Evolutionary conservation across 2,113 vertebrate species (phyloP).

Genomic region (Coryphaenoides rupestris): DNA sequence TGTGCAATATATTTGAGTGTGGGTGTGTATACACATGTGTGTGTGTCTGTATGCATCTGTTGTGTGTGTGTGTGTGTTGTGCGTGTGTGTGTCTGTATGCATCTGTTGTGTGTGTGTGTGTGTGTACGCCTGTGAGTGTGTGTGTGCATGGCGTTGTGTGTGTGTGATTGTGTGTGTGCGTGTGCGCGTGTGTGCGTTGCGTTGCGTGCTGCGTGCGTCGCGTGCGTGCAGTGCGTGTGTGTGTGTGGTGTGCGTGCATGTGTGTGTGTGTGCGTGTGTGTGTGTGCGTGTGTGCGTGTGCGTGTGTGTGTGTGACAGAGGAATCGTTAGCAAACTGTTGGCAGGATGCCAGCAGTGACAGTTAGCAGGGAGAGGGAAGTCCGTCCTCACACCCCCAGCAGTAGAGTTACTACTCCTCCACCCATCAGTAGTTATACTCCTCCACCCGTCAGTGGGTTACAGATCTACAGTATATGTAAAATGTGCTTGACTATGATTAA

Average conservation of each 20-base stretch:
- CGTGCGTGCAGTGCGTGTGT: slow-evolving; percentile 1
- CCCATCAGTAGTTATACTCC: too few species aligned
- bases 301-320: slow-evolving; percentile 33
- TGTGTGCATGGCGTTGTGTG: slow-evolving; percentile 1
- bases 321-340: slow-evolving; percentile 19
- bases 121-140: slow-evolving; percentile 33
- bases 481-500: background rate
- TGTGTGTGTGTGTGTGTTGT: slow-evolving; percentile 19
- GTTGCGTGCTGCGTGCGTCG: too few species aligned
- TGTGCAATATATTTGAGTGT: too few species aligned
- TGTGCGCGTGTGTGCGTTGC: background rate
- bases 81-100: background rate
- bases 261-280: slow-evolving; percentile 12
- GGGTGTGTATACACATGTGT: background rate
- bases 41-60: background rate
- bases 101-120: background rate
- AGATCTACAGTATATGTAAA: background rate
- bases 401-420: background rate
- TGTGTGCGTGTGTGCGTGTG: slow-evolving; percentile 20
- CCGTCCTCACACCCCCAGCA: slow-evolving; percentile 12
- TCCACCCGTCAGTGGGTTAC: too few species aligned
- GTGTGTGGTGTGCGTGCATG: background rate
- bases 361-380: background rate
- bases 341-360: slow-evolving; percentile 24
- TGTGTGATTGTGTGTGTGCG: background rate